Evolutionary conservation across 2,797 vertebrate genomes (phyloP).

Genomic region (Neosilurus mollespiculum): DNA sequence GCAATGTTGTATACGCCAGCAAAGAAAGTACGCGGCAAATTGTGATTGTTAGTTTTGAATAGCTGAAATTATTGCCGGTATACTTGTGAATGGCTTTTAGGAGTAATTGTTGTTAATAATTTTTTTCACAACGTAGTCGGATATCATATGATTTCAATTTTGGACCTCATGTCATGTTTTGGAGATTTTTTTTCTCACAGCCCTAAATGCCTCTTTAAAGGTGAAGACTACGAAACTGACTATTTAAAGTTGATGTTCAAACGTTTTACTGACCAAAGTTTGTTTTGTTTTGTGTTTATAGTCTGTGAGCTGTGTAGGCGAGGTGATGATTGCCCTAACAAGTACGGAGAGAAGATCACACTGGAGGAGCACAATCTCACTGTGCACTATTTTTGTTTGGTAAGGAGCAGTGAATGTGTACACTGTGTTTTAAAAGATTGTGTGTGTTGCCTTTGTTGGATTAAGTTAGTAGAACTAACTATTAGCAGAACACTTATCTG

Average conservation of each 20-base stretch:
- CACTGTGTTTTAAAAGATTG: neutral
- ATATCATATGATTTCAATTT: too few species aligned
- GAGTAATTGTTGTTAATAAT: too few species aligned
- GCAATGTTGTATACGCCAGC: too few species aligned
- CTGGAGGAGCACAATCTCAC: slow-evolving; percentile 77
- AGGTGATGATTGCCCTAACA: slow-evolving; percentile 82
- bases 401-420: slow-evolving; percentile 66
- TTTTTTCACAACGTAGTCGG: too few species aligned
- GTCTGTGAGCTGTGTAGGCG: slow-evolving; percentile 85
- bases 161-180: too few species aligned
- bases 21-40: too few species aligned
- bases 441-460: neutral
- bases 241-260: neutral
- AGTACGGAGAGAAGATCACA: slow-evolving; percentile 88
- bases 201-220: too few species aligned
- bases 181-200: too few species aligned
- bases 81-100: too few species aligned
- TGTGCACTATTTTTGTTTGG: slow-evolving; percentile 93
- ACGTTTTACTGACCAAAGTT: neutral
- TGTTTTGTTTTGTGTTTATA: slow-evolving; percentile 58
- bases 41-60: too few species aligned
- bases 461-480: neutral
- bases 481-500: neutral
- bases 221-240: too few species aligned
- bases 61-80: too few species aligned